phyloP scores from a whole-genome alignment of 2,888 invertebrate species.

The Endotricha flammealis region DNA sequence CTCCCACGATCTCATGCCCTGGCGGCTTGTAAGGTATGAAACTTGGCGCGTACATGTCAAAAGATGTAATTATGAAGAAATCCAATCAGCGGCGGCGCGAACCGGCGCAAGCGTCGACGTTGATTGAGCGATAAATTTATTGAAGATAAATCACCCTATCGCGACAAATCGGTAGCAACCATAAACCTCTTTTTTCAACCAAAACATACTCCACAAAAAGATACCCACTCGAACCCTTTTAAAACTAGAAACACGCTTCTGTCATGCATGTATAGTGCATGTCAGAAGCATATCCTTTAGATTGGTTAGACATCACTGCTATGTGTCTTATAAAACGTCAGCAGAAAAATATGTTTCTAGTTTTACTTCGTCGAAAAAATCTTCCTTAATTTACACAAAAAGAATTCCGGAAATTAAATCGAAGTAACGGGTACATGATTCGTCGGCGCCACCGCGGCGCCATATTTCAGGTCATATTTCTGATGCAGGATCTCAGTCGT shows the following conservation, averaged over 20 bases:
- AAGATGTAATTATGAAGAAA: conserved; percentile 78
- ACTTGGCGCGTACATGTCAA: conserved; percentile 76
- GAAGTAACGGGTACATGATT: conserved; percentile 49
- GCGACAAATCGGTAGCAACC: conserved; percentile 70
- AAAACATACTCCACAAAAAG: not conserved
- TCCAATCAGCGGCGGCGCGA: conserved; percentile 69
- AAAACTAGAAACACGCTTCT: no score
- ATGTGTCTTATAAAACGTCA: no score
- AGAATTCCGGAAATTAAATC: conserved; percentile 29
- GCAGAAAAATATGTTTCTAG: no score
- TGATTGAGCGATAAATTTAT: conserved; percentile 74
- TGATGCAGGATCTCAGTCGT: conserved; percentile 58
- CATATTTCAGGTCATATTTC: conserved; percentile 54
- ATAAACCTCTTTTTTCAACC: conserved; percentile 34
- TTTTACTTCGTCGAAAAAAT: not conserved
- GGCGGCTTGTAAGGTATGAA: conserved; percentile 66
- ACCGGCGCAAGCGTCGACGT: conserved; percentile 56
- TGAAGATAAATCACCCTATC: conserved; percentile 66
- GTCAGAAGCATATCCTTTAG: not conserved
- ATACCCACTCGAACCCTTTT: not conserved
- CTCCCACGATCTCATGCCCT: conserved; percentile 74
- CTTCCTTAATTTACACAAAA: conserved; percentile 19
- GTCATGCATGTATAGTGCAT: no score
- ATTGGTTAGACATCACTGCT: no score
- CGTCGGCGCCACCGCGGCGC: conserved; percentile 53